Evolutionary conservation across 2,797 vertebrate genomes (phyloP).

Genomic region (Atherinosoma microstoma): DNA sequence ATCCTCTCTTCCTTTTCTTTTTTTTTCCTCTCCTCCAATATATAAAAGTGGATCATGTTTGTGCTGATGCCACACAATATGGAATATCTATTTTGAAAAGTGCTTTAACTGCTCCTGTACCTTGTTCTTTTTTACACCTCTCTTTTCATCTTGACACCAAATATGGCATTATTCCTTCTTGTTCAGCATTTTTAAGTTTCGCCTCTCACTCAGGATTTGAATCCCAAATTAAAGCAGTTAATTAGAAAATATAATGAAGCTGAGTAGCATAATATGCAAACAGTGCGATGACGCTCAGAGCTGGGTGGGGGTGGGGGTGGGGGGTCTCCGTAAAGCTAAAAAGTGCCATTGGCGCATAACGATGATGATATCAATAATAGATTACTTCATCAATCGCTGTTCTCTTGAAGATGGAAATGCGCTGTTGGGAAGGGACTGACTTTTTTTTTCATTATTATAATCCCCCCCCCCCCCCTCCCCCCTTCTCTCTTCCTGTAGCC

Average conservation of each 20-base stretch:
- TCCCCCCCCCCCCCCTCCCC: conserved; percentile 16
- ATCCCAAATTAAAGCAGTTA: conserved; percentile 82
- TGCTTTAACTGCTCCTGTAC: conserved; percentile 54
- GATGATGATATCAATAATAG: conserved; percentile 83
- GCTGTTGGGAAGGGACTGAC: conserved; percentile 76
- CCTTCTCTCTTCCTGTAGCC: conserved; percentile 55
- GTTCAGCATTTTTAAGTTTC: conserved; percentile 78
- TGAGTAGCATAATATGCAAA: conserved; percentile 82
- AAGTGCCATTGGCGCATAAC: conserved; percentile 77
- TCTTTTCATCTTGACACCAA: conserved; percentile 73
- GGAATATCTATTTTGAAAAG: conserved; percentile 63
- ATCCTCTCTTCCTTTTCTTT: conserved; percentile 10
- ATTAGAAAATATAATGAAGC: conserved; percentile 85
- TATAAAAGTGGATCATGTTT: conserved; percentile 63
- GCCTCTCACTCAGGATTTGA: conserved; percentile 74
- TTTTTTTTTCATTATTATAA: conserved; percentile 73
- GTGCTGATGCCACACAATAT: conserved; percentile 70
- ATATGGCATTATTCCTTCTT: conserved; percentile 72
- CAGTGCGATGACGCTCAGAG: conserved; percentile 73
- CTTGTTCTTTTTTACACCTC: conserved; percentile 55
- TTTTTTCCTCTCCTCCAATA: conserved; percentile 16
- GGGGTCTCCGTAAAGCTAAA: conserved; percentile 56
- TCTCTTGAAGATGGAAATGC: conserved; percentile 79
- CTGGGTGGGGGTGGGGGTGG: conserved; percentile 60
- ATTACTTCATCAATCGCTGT: conserved; percentile 82